Evolutionary conservation across 1,140 invertebrate genomes (phyloP).

Genomic region (Wiebesia pumilae): DNA sequence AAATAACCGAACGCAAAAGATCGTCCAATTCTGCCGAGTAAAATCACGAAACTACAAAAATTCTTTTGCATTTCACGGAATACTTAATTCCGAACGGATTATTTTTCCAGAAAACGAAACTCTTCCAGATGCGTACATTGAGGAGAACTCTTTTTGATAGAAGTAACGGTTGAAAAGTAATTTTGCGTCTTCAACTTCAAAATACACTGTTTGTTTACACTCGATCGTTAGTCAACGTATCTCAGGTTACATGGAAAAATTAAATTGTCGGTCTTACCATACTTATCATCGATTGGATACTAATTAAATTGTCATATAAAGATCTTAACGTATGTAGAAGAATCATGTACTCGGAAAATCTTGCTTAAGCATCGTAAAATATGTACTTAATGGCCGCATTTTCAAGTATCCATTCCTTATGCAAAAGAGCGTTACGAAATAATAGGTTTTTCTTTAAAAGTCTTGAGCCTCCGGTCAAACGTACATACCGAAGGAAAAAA

Average conservation of each 20-base stretch:
- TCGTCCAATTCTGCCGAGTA: background rate
- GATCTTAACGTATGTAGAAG: background rate
- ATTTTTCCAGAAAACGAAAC: too few relatives aligned
- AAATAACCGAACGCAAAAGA: background rate
- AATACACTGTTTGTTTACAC: background rate
- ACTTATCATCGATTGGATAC: background rate
- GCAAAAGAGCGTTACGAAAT: constrained; percentile 1
- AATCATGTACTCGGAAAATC: background rate
- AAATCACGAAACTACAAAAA: background rate
- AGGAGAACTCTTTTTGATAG: background rate
- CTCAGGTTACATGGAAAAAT: background rate
- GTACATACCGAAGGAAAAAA: background rate
- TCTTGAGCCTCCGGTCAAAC: background rate
- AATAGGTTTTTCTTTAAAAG: background rate
- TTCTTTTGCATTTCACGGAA: background rate
- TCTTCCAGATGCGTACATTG: too few relatives aligned
- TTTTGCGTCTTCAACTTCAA: background rate
- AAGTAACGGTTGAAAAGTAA: background rate
- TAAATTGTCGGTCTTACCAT: background rate
- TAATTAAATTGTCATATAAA: constrained; percentile 4
- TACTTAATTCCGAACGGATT: too few relatives aligned
- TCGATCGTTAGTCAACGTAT: background rate
- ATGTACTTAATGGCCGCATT: background rate
- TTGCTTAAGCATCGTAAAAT: background rate
- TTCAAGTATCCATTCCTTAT: constrained; percentile 5